A percentile compares a stretch with the other conserved stretches of the same genome.
These are phyloP conservation scores for Synanthedon formicaeformis DNA, from an alignment of 2,888 invertebrate genomes.

Conservation along the genomic window DNA sequence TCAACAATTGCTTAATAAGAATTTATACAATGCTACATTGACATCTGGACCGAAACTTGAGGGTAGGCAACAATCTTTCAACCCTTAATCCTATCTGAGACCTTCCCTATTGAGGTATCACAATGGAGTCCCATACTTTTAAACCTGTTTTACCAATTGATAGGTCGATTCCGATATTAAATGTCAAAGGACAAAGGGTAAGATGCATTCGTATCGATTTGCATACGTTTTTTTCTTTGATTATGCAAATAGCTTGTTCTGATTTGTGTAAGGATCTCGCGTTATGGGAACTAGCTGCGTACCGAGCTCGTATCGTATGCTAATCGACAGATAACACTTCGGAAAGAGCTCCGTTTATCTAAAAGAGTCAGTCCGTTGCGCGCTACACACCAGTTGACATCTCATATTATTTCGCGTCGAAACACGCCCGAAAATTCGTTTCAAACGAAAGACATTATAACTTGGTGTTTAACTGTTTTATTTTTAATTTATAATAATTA, in stretches of 20 bases:
- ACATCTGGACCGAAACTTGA: conserved; percentile 39
- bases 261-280: conserved; percentile 34
- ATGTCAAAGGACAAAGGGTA: conserved; percentile 41
- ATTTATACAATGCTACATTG: conserved; percentile 43
- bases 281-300: conserved; percentile 45
- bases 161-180: conserved; percentile 55
- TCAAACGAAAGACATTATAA: background rate
- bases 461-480: background rate
- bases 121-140: conserved; percentile 46
- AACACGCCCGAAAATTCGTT: conserved; percentile 8
- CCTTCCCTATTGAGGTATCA: conserved; percentile 22
- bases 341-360: conserved; percentile 44
- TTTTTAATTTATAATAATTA: background rate
- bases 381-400: conserved; percentile 53
- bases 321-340: conserved; percentile 58
- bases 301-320: conserved; percentile 39
- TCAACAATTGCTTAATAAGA: conserved; percentile 47
- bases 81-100: conserved; percentile 57
- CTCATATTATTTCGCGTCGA: conserved; percentile 21
- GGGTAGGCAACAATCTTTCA: conserved; percentile 20
- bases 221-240: conserved; percentile 55
- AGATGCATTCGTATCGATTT: conserved; percentile 44
- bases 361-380: conserved; percentile 56
- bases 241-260: conserved; percentile 52
- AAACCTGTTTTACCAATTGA: conserved; percentile 68